Evolutionary conservation across 2,113 vertebrate genomes (phyloP).

Genomic region (Sylvilagus bachmani): DNA sequence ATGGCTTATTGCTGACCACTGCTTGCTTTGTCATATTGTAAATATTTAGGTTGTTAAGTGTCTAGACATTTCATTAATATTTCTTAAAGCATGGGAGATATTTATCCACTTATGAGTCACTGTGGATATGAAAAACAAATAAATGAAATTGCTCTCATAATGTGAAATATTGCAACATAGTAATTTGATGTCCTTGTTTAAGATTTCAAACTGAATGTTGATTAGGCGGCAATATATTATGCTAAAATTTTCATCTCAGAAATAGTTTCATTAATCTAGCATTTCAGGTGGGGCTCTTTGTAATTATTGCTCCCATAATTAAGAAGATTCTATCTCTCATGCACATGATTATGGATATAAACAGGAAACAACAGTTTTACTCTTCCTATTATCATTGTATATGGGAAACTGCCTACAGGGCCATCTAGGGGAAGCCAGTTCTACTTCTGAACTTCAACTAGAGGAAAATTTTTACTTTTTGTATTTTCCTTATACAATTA

Average conservation of each 20-base stretch:
- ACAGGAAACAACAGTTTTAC: neutral
- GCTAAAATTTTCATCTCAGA: constrained; percentile 60
- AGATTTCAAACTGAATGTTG: constrained; percentile 55
- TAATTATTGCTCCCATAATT: constrained; percentile 4
- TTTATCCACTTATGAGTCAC: constrained; percentile 71
- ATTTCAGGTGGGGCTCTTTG: constrained; percentile 33
- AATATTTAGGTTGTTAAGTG: constrained; percentile 51
- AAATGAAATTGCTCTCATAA: constrained; percentile 69
- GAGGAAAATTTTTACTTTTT: neutral
- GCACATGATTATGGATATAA: constrained; percentile 6
- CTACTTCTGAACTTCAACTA: neutral
- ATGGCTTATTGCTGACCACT: constrained; percentile 40
- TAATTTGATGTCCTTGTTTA: constrained; percentile 66
- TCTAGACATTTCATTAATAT: constrained; percentile 78
- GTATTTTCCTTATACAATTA: constrained; percentile 22
- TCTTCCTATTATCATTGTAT: neutral
- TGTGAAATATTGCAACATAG: constrained; percentile 30
- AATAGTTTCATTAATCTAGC: constrained; percentile 60
- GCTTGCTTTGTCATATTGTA: constrained; percentile 47
- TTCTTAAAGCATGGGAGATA: constrained; percentile 64
- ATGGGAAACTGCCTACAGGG: neutral
- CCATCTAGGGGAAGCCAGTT: neutral
- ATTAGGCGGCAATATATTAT: constrained; percentile 68
- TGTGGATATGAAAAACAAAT: constrained; percentile 60
- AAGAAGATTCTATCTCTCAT: neutral